These are phyloP conservation scores for Neostethus bicornis DNA, from an alignment of 2,797 vertebrate genomes.

Conservation along the genomic window DNA sequence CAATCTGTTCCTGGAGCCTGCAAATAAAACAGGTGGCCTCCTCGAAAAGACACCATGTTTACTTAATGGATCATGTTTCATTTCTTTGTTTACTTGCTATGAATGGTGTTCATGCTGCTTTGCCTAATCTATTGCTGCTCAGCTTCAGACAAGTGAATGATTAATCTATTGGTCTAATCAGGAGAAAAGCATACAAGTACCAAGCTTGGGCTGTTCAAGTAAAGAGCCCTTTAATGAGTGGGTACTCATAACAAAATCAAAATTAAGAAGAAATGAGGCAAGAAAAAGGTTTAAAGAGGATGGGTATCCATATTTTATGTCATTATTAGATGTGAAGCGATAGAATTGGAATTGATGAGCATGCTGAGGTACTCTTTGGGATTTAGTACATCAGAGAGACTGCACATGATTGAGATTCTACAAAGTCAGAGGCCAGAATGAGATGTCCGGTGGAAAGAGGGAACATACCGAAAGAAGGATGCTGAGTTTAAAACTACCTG, in stretches of 20 bases:
- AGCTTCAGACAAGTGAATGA: slow-evolving; percentile 63
- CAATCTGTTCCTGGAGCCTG: slow-evolving; percentile 17
- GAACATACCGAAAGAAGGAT: too few species aligned
- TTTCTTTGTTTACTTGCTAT: slow-evolving; percentile 50
- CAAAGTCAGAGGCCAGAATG: too few species aligned
- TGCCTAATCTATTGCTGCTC: slow-evolving; percentile 31
- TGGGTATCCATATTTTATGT: background rate
- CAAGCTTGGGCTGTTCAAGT: slow-evolving; percentile 15
- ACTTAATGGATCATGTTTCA: slow-evolving; percentile 35
- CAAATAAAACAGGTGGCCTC: slow-evolving; percentile 27
- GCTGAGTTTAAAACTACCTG: too few species aligned
- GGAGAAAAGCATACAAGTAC: slow-evolving; percentile 35
- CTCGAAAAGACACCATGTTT: slow-evolving; percentile 34
- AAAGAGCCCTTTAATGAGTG: slow-evolving; percentile 30
- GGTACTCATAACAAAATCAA: slow-evolving; percentile 34
- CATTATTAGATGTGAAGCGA: background rate
- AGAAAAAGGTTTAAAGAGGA: background rate
- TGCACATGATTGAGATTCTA: too few species aligned
- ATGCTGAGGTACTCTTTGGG: too few species aligned
- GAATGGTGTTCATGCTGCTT: slow-evolving; percentile 32
- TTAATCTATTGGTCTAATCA: slow-evolving; percentile 62
- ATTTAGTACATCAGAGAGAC: too few species aligned
- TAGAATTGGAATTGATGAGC: too few species aligned
- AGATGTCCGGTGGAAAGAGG: too few species aligned
- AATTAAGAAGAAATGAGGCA: slow-evolving; percentile 12